These are phyloP conservation scores for Drosophila micromelanica DNA, from an alignment of 1,140 invertebrate genomes.

Conservation along the genomic window DNA sequence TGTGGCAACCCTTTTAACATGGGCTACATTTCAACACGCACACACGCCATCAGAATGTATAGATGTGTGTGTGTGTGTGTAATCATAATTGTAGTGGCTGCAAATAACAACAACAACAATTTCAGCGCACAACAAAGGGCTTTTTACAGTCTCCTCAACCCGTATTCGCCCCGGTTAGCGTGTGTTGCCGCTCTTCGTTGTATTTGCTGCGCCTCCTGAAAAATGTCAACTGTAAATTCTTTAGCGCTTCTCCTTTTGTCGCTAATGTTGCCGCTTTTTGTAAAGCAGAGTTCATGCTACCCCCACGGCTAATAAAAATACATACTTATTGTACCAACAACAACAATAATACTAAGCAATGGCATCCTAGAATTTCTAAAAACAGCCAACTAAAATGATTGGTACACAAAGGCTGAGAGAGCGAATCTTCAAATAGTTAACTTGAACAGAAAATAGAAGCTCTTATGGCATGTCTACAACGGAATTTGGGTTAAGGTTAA, in stretches of 20 bases:
- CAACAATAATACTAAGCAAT: conserved; percentile 30
- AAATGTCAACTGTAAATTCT: conserved; percentile 71
- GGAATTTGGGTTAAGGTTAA: background rate
- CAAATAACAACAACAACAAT: conserved; percentile 43
- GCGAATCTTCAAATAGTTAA: conserved; percentile 30
- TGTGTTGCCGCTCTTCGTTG: conserved; percentile 18
- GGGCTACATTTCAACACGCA: conserved; percentile 69
- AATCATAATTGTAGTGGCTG: conserved; percentile 67
- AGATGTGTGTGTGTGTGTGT: conserved; percentile 50
- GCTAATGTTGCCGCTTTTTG: background rate
- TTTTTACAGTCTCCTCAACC: conserved; percentile 27
- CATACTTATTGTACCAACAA: conserved; percentile 24
- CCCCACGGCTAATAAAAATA: conserved; percentile 49
- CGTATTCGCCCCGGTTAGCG: conserved; percentile 15
- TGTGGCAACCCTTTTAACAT: conserved; percentile 50
- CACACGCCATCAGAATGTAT: conserved; percentile 13
- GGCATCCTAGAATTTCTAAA: conserved; percentile 24
- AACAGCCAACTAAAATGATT: conserved; percentile 36
- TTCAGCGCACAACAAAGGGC: conserved; percentile 48
- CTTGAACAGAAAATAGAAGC: background rate
- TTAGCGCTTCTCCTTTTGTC: conserved; percentile 18
- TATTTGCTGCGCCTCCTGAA: conserved; percentile 46
- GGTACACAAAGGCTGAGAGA: conserved; percentile 20
- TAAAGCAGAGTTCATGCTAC: conserved; percentile 45
- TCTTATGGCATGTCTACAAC: background rate